phyloP scores from a whole-genome alignment of 2,888 invertebrate species.

The Norana najaformis region DNA sequence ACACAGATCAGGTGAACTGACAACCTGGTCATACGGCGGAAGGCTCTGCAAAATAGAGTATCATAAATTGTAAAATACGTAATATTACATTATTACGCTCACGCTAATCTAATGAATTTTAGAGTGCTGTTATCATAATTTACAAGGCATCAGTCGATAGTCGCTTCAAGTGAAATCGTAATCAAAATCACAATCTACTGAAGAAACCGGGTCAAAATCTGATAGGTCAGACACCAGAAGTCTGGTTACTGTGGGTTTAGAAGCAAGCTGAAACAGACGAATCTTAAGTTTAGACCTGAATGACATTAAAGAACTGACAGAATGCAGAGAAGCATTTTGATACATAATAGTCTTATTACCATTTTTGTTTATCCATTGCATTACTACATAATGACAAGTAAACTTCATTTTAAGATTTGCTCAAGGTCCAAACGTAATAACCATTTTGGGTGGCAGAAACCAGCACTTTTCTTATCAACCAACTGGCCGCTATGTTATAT shows the following conservation, averaged over 20 bases:
- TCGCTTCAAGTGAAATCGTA: no score
- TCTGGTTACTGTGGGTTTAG: no score
- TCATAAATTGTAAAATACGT: neutral
- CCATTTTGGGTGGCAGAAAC: no score
- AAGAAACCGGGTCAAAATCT: neutral
- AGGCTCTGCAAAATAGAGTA: constrained; percentile 32
- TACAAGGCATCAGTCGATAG: no score
- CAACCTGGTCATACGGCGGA: constrained; percentile 31
- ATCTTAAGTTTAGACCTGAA: neutral
- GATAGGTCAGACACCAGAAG: no score
- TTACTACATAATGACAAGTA: neutral
- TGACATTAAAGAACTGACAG: neutral
- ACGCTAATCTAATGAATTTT: neutral
- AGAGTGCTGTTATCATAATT: neutral
- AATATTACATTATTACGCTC: neutral
- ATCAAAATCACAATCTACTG: no score
- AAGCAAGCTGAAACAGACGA: neutral
- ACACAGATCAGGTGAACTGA: constrained; percentile 26
- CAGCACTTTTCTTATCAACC: no score
- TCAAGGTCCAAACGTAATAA: neutral
- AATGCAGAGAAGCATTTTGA: neutral
- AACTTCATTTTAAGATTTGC: neutral
- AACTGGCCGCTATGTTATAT: no score
- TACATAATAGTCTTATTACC: neutral
- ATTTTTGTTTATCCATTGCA: neutral